Evolutionary conservation across 2,797 vertebrate species (phyloP).

Genomic region (Emydoidea blandingii): DNA sequence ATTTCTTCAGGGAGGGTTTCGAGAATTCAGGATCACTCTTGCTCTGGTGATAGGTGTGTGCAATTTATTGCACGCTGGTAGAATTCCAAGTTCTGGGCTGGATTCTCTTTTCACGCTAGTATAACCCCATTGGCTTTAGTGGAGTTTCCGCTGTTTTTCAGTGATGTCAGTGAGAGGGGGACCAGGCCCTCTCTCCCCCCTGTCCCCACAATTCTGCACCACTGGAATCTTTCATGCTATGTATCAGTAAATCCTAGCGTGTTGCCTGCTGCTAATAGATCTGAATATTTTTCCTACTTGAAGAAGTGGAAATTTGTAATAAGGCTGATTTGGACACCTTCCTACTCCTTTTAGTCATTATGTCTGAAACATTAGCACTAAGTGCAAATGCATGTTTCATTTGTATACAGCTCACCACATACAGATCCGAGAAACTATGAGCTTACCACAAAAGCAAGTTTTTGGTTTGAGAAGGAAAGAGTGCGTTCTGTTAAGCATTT

Average conservation of each 20-base stretch:
- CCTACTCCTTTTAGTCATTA: fast-evolving
- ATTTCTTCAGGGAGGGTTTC: not conserved
- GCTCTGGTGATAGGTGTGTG: fast-evolving
- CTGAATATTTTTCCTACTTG: not conserved
- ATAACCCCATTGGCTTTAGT: not conserved
- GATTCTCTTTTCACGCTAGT: not conserved
- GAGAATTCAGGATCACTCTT: not conserved
- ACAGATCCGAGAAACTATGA: not conserved
- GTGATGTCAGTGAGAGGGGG: not conserved
- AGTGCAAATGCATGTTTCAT: not conserved
- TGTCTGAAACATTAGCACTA: not conserved
- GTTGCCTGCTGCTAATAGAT: not conserved
- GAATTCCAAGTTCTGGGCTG: not conserved
- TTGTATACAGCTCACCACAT: not conserved
- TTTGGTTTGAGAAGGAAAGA: not conserved
- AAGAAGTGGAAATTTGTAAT: not conserved
- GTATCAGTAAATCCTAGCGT: not conserved
- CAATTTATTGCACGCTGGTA: not conserved
- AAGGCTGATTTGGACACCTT: not conserved
- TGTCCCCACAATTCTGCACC: not conserved
- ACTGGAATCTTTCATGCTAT: fast-evolving
- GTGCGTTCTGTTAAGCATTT: not conserved
- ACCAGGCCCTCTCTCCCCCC: not conserved
- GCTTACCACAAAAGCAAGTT: not conserved
- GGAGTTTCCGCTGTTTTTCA: not conserved